phyloP scores from a whole-genome alignment of 64 coral and sea anemone species.

The Catalaphyllia jardinei region DNA sequence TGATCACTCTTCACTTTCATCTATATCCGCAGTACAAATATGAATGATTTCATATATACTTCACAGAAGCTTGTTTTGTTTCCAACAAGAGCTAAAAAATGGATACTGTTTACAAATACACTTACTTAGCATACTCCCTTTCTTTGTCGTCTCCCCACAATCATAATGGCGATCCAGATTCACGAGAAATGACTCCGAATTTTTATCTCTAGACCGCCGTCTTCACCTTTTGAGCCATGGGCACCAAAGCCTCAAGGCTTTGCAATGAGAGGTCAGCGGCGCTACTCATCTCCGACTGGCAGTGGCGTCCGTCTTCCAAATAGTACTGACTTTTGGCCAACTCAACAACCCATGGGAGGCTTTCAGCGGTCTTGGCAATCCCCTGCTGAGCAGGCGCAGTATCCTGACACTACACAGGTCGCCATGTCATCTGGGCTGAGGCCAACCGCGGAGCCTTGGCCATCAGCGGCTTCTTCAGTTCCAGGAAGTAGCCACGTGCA shows the following conservation, averaged over 20 bases:
- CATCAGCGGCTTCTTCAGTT: constrained; percentile 20
- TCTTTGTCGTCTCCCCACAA: too few species aligned
- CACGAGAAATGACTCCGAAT: too few species aligned
- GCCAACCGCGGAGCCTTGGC: constrained; percentile 65
- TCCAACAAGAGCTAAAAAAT: too few species aligned
- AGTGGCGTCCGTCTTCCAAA: constrained; percentile 61
- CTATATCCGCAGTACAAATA: too few species aligned
- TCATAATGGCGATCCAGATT: too few species aligned
- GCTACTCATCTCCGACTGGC: constrained; percentile 64
- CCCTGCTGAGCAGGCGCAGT: constrained; percentile 39
- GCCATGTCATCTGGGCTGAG: constrained; percentile 55
- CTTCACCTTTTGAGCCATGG: constrained; percentile 59
- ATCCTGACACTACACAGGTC: constrained; percentile 21
- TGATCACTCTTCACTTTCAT: too few species aligned
- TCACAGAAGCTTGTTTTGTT: too few species aligned
- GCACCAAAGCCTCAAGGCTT: constrained; percentile 52
- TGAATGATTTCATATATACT: too few species aligned
- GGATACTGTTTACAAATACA: too few species aligned
- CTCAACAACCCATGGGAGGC: constrained; percentile 32
- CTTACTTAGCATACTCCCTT: background rate
- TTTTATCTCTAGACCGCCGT: constrained; percentile 13
- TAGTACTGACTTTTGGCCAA: constrained; percentile 16
- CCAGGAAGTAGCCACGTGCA: constrained; percentile 44
- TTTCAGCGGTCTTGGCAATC: constrained; percentile 61
- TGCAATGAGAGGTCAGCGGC: constrained; percentile 38